These are phyloP conservation scores for Salmo trutta DNA, from an alignment of 2,797 vertebrate genomes.

Conservation along the genomic window DNA sequence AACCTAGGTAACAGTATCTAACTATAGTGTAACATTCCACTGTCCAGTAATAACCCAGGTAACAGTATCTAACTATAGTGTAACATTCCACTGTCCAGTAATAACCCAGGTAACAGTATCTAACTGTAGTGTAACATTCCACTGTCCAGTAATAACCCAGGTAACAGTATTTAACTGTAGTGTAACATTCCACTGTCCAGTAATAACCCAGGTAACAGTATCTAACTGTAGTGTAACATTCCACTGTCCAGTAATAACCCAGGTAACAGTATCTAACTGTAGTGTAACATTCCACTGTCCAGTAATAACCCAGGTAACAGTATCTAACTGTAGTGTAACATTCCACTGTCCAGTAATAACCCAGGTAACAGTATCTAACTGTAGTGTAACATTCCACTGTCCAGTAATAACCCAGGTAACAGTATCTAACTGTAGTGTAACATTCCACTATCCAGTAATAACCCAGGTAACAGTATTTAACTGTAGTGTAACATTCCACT, in stretches of 20 bases:
- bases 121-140: constrained; percentile 23
- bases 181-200: no score
- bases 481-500: constrained; percentile 21
- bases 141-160: no score
- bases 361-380: constrained; percentile 45
- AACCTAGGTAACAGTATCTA: background rate
- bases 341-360: background rate
- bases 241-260: background rate
- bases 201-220: background rate
- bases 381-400: constrained; percentile 13
- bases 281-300: no score
- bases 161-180: constrained; percentile 49
- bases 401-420: background rate
- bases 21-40: constrained; percentile 17
- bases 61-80: constrained; percentile 12
- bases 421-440: constrained; percentile 20
- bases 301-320: background rate
- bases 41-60: background rate
- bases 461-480: constrained; percentile 42
- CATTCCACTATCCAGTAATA: background rate
- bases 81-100: no score
- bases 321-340: constrained; percentile 19
- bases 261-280: constrained; percentile 49
- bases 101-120: background rate
- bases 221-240: constrained; percentile 20